Conservation (phyloP, 1,140 invertebrate species). For the Nomia melanderi region DNA sequence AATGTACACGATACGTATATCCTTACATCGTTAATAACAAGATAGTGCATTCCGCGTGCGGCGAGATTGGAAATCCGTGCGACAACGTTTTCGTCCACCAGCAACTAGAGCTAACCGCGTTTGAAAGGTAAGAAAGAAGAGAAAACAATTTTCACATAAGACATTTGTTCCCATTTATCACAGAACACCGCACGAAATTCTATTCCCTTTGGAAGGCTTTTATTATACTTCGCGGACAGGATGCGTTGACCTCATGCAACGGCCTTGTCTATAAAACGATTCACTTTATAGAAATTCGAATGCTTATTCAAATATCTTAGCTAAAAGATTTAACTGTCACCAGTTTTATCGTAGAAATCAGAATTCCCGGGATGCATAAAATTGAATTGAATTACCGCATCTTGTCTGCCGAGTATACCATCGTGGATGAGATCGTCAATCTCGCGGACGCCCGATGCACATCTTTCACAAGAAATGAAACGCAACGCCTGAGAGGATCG, state of each 20-base stretch:
- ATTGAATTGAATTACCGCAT: too few relatives aligned
- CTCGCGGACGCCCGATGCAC: conserved; percentile 31
- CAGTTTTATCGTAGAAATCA: too few relatives aligned
- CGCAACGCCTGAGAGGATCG: conserved; percentile 5
- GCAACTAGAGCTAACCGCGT: background rate
- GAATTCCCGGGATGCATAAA: too few relatives aligned
- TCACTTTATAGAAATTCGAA: too few relatives aligned
- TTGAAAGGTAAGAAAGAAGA: background rate
- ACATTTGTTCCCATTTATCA: conserved; percentile 26
- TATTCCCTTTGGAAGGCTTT: background rate
- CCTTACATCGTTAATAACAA: conserved; percentile 54
- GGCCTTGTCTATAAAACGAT: too few relatives aligned
- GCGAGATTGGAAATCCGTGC: conserved; percentile 39
- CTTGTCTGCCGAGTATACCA: background rate
- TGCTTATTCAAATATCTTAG: too few relatives aligned
- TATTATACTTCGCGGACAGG: background rate
- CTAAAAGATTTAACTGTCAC: too few relatives aligned
- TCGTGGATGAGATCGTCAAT: conserved; percentile 27
- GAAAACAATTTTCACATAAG: conserved; percentile 14
- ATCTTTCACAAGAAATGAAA: conserved; percentile 9
- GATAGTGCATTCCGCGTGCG: conserved; percentile 19
- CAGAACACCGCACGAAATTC: conserved; percentile 15
- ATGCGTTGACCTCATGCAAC: too few relatives aligned
- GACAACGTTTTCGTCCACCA: conserved; percentile 2
- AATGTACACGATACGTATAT: conserved; percentile 72